These are phyloP conservation scores for Himalopsyche kuldschensis DNA, from an alignment of 2,888 invertebrate genomes.

Conservation along the genomic window DNA sequence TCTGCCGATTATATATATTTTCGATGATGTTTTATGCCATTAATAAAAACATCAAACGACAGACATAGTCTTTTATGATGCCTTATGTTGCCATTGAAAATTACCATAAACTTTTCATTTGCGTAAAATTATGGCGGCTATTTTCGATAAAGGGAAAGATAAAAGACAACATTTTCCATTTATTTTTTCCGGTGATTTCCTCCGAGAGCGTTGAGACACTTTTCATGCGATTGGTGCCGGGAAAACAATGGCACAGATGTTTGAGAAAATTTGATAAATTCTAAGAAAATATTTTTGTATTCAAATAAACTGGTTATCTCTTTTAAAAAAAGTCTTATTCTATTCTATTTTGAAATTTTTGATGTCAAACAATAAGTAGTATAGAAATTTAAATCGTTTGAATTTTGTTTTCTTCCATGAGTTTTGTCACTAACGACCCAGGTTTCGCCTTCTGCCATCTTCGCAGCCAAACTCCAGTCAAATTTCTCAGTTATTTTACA, in stretches of 20 bases:
- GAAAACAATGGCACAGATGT: background rate
- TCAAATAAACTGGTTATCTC: too few species aligned
- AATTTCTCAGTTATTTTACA: too few species aligned
- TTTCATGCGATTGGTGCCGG: background rate
- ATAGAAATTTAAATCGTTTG: too few species aligned
- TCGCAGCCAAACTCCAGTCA: too few species aligned
- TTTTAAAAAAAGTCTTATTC: too few species aligned
- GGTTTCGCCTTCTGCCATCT: too few species aligned
- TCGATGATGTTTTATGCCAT: background rate
- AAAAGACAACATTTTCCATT: background rate
- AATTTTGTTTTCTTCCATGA: too few species aligned
- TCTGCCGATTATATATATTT: background rate
- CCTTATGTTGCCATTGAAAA: background rate
- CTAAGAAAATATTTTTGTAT: too few species aligned
- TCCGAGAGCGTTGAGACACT: background rate
- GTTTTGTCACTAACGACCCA: too few species aligned
- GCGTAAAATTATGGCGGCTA: background rate
- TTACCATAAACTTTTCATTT: background rate
- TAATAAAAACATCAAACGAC: background rate
- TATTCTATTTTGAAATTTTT: too few species aligned
- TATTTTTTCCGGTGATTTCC: background rate
- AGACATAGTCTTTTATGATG: background rate
- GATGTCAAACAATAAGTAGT: too few species aligned
- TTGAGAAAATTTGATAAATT: background rate
- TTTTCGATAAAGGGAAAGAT: background rate